phyloP scores from a whole-genome alignment of 2,113 vertebrate genomes.

The Polypterus bichir region DNA sequence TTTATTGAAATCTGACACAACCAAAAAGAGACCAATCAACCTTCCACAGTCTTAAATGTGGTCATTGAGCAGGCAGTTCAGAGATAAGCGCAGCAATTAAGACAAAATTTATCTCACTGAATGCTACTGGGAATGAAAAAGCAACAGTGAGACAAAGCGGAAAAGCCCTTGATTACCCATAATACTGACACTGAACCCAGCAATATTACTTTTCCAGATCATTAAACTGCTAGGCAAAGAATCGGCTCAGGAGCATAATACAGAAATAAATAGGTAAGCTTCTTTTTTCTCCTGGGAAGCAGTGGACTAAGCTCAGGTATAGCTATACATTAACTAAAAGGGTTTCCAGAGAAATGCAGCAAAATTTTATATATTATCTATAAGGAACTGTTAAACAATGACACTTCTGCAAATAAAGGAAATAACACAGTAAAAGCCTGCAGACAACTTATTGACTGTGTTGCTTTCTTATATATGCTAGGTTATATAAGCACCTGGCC shows the following conservation, averaged over 20 bases:
- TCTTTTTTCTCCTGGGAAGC: too few relatives aligned
- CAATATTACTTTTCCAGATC: conserved; percentile 19
- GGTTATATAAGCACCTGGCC: too few relatives aligned
- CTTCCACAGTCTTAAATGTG: conserved; percentile 37
- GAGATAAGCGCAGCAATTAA: conserved; percentile 38
- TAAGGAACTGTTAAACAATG: too few relatives aligned
- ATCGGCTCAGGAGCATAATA: conserved; percentile 13
- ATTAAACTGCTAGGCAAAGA: conserved; percentile 21
- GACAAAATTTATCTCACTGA: conserved; percentile 23
- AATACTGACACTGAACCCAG: conserved; percentile 21
- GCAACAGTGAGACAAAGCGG: conserved; percentile 15
- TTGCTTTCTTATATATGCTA: too few relatives aligned
- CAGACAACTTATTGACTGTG: too few relatives aligned
- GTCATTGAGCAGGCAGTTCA: conserved; percentile 30
- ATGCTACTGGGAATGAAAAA: conserved; percentile 11
- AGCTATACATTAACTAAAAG: too few relatives aligned
- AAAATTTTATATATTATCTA: too few relatives aligned
- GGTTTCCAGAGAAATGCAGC: too few relatives aligned
- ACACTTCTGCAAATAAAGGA: too few relatives aligned
- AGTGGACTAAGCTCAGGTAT: too few relatives aligned
- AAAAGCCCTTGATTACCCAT: conserved; percentile 10
- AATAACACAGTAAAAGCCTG: too few relatives aligned
- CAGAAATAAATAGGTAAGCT: not conserved
- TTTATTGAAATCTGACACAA: conserved; percentile 26
- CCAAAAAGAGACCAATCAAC: conserved; percentile 28